Evolutionary conservation across 2,888 invertebrate species (phyloP).

Genomic region (Acrobasis repandana): DNA sequence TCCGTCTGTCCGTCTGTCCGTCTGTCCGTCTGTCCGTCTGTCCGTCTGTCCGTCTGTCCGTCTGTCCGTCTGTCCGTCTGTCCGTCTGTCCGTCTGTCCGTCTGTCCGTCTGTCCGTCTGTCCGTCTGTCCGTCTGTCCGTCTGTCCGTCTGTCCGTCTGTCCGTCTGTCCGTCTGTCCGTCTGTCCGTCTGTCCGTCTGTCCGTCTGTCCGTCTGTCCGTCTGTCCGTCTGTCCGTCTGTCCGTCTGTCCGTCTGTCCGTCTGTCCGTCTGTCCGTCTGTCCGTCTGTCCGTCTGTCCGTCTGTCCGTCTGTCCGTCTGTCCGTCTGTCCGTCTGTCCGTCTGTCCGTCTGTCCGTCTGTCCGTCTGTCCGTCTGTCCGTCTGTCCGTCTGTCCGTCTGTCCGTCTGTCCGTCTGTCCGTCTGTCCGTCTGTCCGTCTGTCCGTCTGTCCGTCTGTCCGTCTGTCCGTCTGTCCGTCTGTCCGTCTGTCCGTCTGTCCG

Average conservation of each 20-base stretch:
- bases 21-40: no score
- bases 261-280: slow-evolving; percentile 25
- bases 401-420: slow-evolving; percentile 25
- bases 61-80: no score
- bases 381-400: slow-evolving; percentile 25
- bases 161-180: no score
- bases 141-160: no score
- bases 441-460: slow-evolving; percentile 25
- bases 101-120: no score
- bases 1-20: no score
- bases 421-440: slow-evolving; percentile 25
- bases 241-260: slow-evolving; percentile 25
- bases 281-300: slow-evolving; percentile 25
- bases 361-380: slow-evolving; percentile 25
- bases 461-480: slow-evolving; percentile 25
- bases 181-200: slow-evolving; percentile 7
- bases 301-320: slow-evolving; percentile 25
- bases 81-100: no score
- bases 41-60: no score
- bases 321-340: slow-evolving; percentile 25
- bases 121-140: no score
- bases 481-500: slow-evolving; percentile 25
- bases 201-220: slow-evolving; percentile 25
- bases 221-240: slow-evolving; percentile 25
- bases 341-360: slow-evolving; percentile 25